Conservation (phyloP, 2,888 invertebrate species). For the Stenolophus ochropezus region DNA sequence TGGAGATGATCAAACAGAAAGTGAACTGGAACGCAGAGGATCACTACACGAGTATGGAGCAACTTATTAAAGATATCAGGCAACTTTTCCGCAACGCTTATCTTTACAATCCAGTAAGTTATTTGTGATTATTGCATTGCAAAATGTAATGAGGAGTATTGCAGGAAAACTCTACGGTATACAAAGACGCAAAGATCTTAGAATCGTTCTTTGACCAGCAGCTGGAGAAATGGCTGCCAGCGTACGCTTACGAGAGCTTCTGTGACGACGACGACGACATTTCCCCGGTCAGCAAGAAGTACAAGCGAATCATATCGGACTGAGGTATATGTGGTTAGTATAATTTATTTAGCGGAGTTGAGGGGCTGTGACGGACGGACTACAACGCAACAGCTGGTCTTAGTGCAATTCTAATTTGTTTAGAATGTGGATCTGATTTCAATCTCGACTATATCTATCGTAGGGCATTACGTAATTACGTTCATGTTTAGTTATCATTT, state of each 20-base stretch:
- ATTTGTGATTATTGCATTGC: too few relatives aligned
- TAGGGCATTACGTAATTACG: neutral
- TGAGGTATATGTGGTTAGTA: constrained; percentile 54
- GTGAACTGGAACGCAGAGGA: constrained; percentile 83
- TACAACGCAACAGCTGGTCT: neutral
- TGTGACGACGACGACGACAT: constrained; percentile 73
- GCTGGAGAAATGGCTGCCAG: constrained; percentile 87
- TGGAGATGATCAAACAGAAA: constrained; percentile 88
- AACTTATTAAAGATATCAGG: constrained; percentile 87
- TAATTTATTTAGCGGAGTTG: neutral
- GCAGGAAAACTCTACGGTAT: constrained; percentile 85
- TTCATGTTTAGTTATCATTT: constrained; percentile 3
- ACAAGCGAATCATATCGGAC: constrained; percentile 74
- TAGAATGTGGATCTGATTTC: neutral
- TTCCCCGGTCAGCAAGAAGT: constrained; percentile 75
- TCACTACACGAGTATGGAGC: constrained; percentile 84
- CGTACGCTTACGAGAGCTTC: constrained; percentile 78
- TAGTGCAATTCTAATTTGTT: neutral
- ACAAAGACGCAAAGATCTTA: constrained; percentile 85
- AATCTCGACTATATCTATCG: neutral
- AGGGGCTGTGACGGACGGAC: neutral
- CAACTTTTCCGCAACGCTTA: constrained; percentile 93
- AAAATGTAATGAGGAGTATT: constrained; percentile 51
- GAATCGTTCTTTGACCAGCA: constrained; percentile 91
- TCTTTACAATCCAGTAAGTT: constrained; percentile 86